A percentile compares a stretch with the other conserved stretches of the same genome.
Conservation (phyloP, 2,113 vertebrate species). For the Caracal caracal region DNA sequence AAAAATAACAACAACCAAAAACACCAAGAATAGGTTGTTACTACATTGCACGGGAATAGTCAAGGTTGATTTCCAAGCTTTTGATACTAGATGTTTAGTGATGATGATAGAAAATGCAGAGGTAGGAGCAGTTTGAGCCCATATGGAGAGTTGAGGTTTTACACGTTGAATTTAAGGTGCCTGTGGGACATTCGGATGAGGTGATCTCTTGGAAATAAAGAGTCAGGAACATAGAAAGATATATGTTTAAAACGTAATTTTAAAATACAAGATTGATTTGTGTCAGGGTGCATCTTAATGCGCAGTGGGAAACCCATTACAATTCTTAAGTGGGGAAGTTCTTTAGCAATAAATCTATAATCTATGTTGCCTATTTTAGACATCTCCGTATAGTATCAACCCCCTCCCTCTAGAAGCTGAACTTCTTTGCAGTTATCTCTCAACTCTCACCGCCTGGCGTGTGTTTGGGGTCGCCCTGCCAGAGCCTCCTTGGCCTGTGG, state of each 20-base stretch:
- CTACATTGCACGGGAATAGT: neutral
- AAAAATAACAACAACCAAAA: neutral
- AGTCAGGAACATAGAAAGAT: neutral
- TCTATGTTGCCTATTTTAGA: neutral
- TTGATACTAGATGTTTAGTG: neutral
- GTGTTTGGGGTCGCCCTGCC: rapidly evolving
- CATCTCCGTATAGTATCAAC: neutral
- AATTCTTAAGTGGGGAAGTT: neutral
- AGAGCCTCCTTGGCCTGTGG: rapidly evolving
- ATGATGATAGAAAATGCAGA: neutral
- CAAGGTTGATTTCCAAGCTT: neutral
- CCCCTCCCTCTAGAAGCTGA: neutral
- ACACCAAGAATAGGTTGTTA: neutral
- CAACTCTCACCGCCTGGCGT: too few species aligned
- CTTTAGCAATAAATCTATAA: neutral
- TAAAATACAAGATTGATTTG: neutral
- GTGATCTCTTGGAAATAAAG: neutral
- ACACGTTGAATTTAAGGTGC: neutral
- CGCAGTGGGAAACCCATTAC: neutral
- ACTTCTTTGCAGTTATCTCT: neutral
- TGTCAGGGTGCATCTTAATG: neutral
- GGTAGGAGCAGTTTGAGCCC: neutral
- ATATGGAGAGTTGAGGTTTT: neutral
- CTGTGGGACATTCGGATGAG: neutral
- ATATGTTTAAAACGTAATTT: neutral